phyloP scores from a whole-genome alignment of 1,140 invertebrate species.

The Eulimnadia texana region DNA sequence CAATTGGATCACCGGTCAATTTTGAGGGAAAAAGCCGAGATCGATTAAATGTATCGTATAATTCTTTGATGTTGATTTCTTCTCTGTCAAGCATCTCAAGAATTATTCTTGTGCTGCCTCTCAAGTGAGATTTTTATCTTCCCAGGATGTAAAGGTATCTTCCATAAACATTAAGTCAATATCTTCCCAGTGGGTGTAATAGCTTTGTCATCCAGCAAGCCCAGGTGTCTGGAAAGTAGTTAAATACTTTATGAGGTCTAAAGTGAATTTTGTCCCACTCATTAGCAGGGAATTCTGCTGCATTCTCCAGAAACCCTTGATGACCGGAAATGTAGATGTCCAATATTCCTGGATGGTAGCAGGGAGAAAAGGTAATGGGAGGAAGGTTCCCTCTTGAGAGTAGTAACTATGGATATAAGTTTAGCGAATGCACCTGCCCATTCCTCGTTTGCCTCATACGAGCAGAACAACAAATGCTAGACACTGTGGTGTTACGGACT shows the following conservation, averaged over 20 bases:
- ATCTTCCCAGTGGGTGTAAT: not conserved
- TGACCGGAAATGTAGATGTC: not conserved
- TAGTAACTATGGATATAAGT: not conserved
- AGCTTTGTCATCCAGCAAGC: not conserved
- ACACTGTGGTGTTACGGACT: too few species aligned
- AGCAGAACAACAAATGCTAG: too few species aligned
- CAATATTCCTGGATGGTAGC: not conserved
- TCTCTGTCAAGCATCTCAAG: not conserved
- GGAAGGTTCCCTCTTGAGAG: not conserved
- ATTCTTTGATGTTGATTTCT: not conserved
- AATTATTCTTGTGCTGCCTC: not conserved
- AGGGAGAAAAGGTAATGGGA: not conserved
- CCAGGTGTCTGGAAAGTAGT: not conserved
- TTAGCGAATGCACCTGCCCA: not conserved
- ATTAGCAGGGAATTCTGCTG: not conserved
- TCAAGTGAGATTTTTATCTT: too few species aligned
- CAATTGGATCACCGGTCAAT: not conserved
- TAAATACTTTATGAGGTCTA: not conserved
- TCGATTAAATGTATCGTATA: not conserved
- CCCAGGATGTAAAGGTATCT: not conserved
- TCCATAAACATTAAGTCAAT: not conserved
- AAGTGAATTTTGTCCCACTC: conserved; percentile 1
- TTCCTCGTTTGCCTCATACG: not conserved
- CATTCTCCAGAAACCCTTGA: not conserved
- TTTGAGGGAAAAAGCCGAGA: not conserved